Conservation (phyloP, 2,113 vertebrate species). For the Vimba vimba region DNA sequence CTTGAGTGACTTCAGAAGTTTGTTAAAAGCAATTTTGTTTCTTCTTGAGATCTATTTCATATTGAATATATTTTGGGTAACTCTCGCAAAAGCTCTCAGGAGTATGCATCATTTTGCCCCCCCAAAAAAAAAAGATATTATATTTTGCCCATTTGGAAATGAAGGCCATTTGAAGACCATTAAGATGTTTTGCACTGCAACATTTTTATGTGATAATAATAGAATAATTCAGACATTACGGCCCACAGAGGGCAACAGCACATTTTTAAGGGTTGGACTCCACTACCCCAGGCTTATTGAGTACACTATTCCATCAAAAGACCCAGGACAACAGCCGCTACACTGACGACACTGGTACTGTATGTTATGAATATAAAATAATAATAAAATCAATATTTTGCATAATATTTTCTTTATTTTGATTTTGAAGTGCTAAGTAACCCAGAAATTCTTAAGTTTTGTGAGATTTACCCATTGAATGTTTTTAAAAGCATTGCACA, state of each 20-base stretch:
- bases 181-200: background rate
- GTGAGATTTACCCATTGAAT: no score
- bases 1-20: background rate
- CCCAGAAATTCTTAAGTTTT: no score
- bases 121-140: background rate
- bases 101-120: background rate
- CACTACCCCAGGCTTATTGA: background rate
- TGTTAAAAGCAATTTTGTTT: background rate
- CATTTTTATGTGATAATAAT: background rate
- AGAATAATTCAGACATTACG: background rate
- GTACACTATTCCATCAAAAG: background rate
- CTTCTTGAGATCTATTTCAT: background rate
- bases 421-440: no score
- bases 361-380: background rate
- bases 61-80: background rate
- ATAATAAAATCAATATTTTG: background rate
- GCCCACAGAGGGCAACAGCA: no score
- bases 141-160: background rate
- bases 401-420: background rate
- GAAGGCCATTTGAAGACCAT: constrained; percentile 1
- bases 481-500: no score
- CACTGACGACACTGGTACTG: background rate
- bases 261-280: background rate
- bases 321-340: background rate
- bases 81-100: constrained; percentile 4